phyloP scores from a whole-genome alignment of 2,113 vertebrate genomes.

The Colinus virginianus region DNA sequence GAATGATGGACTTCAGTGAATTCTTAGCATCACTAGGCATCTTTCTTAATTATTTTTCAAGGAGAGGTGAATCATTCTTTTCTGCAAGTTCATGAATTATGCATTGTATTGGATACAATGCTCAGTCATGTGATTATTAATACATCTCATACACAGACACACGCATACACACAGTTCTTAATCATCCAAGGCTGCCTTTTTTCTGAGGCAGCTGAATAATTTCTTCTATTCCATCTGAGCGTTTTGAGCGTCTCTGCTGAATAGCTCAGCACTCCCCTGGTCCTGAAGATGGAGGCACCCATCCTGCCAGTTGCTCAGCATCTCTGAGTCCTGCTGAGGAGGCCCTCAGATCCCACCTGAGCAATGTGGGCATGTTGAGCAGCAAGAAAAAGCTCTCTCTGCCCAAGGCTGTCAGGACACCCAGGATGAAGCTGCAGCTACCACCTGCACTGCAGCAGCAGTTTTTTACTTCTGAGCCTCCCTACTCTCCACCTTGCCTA shows the following conservation, averaged over 20 bases:
- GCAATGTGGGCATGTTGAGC: background rate
- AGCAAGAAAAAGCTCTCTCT: background rate
- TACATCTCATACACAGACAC: background rate
- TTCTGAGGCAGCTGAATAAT: background rate
- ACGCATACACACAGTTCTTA: background rate
- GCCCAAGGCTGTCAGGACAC: rapidly evolving
- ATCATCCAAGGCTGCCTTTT: constrained; percentile 12
- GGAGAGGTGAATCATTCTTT: constrained; percentile 28
- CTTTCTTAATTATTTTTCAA: constrained; percentile 56
- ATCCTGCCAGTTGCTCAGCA: background rate
- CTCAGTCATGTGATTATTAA: constrained; percentile 61
- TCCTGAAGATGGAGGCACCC: background rate
- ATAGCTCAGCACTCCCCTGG: background rate
- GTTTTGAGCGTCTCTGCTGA: background rate
- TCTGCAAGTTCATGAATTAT: constrained; percentile 56
- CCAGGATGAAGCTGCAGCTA: background rate
- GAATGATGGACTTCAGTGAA: background rate
- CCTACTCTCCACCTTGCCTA: background rate
- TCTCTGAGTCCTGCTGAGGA: background rate
- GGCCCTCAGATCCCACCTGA: background rate
- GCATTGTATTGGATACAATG: background rate
- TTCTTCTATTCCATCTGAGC: background rate
- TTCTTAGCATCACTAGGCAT: background rate
- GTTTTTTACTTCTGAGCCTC: background rate
- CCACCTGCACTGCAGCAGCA: background rate